Evolutionary conservation across 1,140 invertebrate genomes (phyloP).

Genomic region (Nasonia vitripennis): DNA sequence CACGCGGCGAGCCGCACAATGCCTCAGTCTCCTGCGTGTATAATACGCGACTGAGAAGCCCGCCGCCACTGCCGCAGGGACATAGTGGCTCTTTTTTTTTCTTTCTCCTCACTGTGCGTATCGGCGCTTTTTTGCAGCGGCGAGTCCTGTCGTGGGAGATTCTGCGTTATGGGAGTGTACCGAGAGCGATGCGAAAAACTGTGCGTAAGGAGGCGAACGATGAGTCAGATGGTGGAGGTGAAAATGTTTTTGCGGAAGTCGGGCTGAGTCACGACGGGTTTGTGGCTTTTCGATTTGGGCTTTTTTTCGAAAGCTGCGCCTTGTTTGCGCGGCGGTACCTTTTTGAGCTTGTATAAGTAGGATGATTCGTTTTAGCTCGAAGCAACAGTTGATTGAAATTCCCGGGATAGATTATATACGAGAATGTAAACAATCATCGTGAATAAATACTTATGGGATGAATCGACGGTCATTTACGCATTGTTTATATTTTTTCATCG

Average conservation of each 20-base stretch:
- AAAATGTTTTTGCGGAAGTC: background rate
- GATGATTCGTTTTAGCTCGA: background rate
- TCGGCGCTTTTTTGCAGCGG: too few species aligned
- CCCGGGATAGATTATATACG: slow-evolving; percentile 19
- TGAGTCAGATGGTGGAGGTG: background rate
- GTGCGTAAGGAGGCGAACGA: background rate
- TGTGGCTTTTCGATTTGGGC: background rate
- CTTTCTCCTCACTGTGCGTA: too few species aligned
- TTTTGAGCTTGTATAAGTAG: too few species aligned
- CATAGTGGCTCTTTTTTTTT: too few species aligned
- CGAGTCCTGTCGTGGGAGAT: too few species aligned
- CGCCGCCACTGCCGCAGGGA: too few species aligned
- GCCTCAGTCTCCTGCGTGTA: background rate
- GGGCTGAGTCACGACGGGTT: background rate
- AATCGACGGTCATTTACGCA: slow-evolving; percentile 1
- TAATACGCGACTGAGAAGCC: too few species aligned
- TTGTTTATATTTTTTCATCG: slow-evolving; percentile 2
- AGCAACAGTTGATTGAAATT: background rate
- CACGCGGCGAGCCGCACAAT: background rate
- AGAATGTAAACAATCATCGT: slow-evolving; percentile 23
- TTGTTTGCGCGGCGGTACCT: too few species aligned
- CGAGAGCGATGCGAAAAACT: background rate
- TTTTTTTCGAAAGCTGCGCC: background rate
- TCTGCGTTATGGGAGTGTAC: too few species aligned
- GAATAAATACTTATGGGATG: slow-evolving; percentile 37